Conservation (phyloP, 1,140 invertebrate species). For the Augochlora pura region DNA sequence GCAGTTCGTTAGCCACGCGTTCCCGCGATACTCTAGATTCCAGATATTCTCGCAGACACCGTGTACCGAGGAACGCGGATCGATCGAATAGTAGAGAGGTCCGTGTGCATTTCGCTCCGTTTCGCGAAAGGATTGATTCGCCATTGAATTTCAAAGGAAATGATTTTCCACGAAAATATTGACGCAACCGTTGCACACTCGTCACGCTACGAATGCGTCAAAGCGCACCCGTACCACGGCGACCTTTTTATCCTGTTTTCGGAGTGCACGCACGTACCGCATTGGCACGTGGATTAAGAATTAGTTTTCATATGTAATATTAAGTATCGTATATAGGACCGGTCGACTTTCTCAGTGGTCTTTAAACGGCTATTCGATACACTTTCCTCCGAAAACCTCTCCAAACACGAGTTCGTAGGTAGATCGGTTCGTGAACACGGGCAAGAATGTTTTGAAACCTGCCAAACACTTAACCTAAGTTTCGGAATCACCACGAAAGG, state of each 20-base stretch:
- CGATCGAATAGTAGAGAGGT: conserved; percentile 6
- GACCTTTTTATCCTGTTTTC: background rate
- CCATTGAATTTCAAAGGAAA: background rate
- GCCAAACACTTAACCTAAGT: conserved; percentile 28
- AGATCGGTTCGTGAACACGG: too few relatives aligned
- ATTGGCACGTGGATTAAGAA: conserved; percentile 19
- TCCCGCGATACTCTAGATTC: background rate
- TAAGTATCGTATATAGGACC: background rate
- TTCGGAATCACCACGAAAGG: background rate
- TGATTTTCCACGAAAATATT: conserved; percentile 1
- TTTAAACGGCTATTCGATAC: background rate
- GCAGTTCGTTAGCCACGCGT: background rate
- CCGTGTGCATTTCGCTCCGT: background rate
- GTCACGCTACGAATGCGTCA: background rate
- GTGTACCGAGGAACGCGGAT: conserved; percentile 7
- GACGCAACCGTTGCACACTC: background rate
- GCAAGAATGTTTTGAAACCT: background rate
- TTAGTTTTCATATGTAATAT: background rate
- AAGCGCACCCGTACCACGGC: background rate
- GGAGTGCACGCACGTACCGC: background rate
- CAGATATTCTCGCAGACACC: background rate
- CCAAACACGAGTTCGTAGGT: background rate
- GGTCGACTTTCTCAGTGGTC: too few relatives aligned
- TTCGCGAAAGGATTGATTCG: conserved; percentile 7
- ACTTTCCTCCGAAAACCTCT: background rate